These are phyloP conservation scores for Numenius arquata DNA, from an alignment of 2,113 vertebrate species.

Conservation along the genomic window DNA sequence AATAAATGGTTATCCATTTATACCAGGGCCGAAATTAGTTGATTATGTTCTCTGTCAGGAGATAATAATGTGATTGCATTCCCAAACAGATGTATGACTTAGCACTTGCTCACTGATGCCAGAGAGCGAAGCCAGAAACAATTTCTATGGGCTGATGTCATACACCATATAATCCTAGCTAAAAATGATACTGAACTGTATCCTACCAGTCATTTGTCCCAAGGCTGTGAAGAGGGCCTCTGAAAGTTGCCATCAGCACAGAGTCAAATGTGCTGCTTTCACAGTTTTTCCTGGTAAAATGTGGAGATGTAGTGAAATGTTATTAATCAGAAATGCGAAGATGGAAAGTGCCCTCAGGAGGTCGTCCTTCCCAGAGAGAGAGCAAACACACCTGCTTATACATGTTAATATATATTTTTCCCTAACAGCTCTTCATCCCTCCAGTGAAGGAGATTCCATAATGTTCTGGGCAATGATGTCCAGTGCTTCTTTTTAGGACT, in stretches of 20 bases:
- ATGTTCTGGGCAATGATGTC: background rate
- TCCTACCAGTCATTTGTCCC: background rate
- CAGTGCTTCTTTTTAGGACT: background rate
- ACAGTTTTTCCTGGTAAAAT: background rate
- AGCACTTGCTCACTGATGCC: constrained; percentile 54
- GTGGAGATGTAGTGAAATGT: accelerated
- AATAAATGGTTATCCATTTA: constrained; percentile 64
- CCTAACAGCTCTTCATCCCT: background rate
- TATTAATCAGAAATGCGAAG: background rate
- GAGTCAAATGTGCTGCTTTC: background rate
- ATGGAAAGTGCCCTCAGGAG: background rate
- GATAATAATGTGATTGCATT: constrained; percentile 70
- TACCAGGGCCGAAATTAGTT: constrained; percentile 62
- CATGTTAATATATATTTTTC: background rate
- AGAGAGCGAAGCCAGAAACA: constrained; percentile 54
- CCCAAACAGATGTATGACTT: constrained; percentile 66
- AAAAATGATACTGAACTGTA: background rate
- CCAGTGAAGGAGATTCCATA: background rate
- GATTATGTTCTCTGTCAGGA: constrained; percentile 67
- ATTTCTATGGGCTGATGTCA: constrained; percentile 42
- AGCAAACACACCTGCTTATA: background rate
- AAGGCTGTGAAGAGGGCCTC: background rate
- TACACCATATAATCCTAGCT: constrained; percentile 1
- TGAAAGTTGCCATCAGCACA: background rate
- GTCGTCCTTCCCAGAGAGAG: background rate